Evolutionary conservation across 2,888 invertebrate genomes (phyloP).

Genomic region (Pammene aurita): DNA sequence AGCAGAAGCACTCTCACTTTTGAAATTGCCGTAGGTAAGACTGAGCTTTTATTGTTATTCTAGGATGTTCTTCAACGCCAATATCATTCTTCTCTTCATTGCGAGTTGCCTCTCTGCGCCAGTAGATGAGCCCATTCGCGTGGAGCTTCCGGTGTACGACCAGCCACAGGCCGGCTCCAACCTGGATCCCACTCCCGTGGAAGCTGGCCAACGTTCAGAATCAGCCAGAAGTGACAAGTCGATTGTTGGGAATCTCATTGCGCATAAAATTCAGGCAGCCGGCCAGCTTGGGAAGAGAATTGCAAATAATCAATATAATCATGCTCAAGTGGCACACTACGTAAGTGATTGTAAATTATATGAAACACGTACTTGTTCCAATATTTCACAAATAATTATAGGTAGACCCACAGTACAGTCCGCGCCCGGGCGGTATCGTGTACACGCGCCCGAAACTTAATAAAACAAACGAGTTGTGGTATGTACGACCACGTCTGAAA

Average conservation of each 20-base stretch:
- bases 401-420: too few relatives aligned
- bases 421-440: too few relatives aligned
- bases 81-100: conserved; percentile 48
- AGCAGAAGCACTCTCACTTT: too few relatives aligned
- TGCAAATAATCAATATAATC: conserved; percentile 16
- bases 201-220: conserved; percentile 61
- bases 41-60: conserved; percentile 42
- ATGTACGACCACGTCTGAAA: too few relatives aligned
- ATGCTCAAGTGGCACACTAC: conserved; percentile 8
- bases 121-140: conserved; percentile 65
- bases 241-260: conserved; percentile 52
- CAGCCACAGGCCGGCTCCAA: conserved; percentile 54
- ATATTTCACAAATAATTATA: background rate
- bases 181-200: conserved; percentile 49
- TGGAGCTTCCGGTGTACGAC: conserved; percentile 74
- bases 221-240: conserved; percentile 50
- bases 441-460: too few relatives aligned
- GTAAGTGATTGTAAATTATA: background rate
- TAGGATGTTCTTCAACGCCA: conserved; percentile 57
- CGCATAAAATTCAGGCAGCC: conserved; percentile 57
- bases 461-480: too few relatives aligned
- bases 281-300: conserved; percentile 51
- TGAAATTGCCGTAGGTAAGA: too few relatives aligned
- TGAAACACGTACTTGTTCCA: too few relatives aligned
- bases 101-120: conserved; percentile 60